These are phyloP conservation scores for Notolabrus celidotus DNA, from an alignment of 2,797 vertebrate genomes.

Conservation along the genomic window DNA sequence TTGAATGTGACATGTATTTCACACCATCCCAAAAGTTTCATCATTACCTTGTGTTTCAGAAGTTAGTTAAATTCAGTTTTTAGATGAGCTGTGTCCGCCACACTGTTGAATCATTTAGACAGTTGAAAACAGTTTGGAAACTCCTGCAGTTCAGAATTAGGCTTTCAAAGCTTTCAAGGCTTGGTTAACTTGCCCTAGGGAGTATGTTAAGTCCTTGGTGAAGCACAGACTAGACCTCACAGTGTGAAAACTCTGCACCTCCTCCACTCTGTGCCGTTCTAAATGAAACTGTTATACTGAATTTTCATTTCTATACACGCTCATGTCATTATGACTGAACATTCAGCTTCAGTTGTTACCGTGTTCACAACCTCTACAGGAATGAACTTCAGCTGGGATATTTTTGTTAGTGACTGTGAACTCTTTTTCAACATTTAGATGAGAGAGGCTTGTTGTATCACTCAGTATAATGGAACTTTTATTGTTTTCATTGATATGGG, in stretches of 20 bases:
- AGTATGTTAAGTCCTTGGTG: slow-evolving; percentile 29
- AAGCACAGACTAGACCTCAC: slow-evolving; percentile 33
- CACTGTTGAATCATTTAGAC: slow-evolving; percentile 45
- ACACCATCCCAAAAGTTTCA: slow-evolving; percentile 1
- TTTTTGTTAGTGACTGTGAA: slow-evolving; percentile 14
- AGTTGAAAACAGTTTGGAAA: slow-evolving; percentile 38
- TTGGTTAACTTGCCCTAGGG: slow-evolving; percentile 22
- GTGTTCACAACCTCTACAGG: slow-evolving; percentile 13
- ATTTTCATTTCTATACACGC: slow-evolving; percentile 45
- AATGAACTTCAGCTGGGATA: neutral
- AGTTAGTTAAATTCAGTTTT: slow-evolving; percentile 27
- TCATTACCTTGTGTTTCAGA: neutral
- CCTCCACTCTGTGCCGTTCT: slow-evolving; percentile 19
- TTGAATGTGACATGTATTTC: slow-evolving; percentile 5
- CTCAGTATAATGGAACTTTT: too few species aligned
- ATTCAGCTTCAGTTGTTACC: slow-evolving; percentile 20
- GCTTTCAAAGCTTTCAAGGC: slow-evolving; percentile 17
- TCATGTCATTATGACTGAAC: slow-evolving; percentile 20
- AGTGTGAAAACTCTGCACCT: slow-evolving; percentile 48
- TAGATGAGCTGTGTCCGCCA: slow-evolving; percentile 29
- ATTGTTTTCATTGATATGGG: too few species aligned
- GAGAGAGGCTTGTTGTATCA: too few species aligned
- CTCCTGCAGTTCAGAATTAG: slow-evolving; percentile 47
- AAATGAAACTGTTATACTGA: slow-evolving; percentile 42
- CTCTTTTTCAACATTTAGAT: neutral